Evolutionary conservation across 1,140 invertebrate genomes (phyloP).

Genomic region (Elymnias hypermnestra): DNA sequence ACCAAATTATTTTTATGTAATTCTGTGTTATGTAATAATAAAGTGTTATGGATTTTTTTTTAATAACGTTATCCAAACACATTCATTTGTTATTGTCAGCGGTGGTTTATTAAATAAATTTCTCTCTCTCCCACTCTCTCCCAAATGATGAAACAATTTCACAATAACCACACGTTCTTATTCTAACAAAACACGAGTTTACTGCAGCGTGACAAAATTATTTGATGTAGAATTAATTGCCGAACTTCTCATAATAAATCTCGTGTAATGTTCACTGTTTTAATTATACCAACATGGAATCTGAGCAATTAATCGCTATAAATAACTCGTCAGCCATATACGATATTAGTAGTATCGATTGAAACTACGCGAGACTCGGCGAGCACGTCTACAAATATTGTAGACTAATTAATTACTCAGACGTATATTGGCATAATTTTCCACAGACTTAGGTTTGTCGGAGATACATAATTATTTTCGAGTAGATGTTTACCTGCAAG

Average conservation of each 20-base stretch:
- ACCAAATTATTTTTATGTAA: no score
- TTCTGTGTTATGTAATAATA: no score
- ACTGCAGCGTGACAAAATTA: neutral
- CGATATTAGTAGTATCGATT: slow-evolving; percentile 1
- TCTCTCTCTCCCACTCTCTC: no score
- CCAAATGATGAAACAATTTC: no score
- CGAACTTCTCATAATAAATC: slow-evolving; percentile 1
- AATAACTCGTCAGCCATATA: slow-evolving; percentile 2
- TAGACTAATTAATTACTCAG: slow-evolving; percentile 4
- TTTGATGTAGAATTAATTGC: neutral
- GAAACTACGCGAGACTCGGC: neutral
- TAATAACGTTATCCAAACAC: no score
- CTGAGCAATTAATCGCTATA: slow-evolving; percentile 6
- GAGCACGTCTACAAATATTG: slow-evolving; percentile 5
- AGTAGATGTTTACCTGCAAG: no score
- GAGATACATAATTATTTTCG: neutral
- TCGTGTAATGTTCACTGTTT: slow-evolving; percentile 1
- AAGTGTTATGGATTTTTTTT: no score
- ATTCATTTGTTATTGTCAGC: no score
- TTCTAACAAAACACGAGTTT: neutral
- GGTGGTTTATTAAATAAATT: no score
- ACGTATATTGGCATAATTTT: slow-evolving; percentile 1
- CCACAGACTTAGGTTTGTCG: neutral
- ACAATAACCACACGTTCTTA: no score
- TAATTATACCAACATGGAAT: slow-evolving; percentile 4